Base-by-base conservation (phyloP, 2,797 vertebrate species). In the Clangula hyemalis region DNA sequence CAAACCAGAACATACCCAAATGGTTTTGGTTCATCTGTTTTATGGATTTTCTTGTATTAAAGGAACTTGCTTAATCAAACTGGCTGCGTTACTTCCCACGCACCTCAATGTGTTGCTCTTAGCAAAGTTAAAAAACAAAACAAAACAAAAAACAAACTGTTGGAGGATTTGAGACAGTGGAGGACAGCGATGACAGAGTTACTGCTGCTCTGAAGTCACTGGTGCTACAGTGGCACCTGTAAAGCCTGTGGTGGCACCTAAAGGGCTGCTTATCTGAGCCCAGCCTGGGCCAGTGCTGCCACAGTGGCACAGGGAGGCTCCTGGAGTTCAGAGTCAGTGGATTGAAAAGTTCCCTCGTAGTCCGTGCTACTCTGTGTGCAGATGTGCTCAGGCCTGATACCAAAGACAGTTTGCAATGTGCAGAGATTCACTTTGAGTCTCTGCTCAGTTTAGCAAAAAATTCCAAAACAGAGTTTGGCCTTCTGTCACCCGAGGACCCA, bases 331-430 rank as follows among this genome's bases (percentile, higher is more conserved):
- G 69, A 53, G 43, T n/a, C 49, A 21, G 45, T 2, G 2, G 47
- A 3, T 4, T 20, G 13, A 41, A 32, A 34, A 38, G 57, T 25
- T 51, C 28, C 30, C 30, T 62, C 41, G 8, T 12, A 19, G 22
- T 18, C 57, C 8, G 38, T 10, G 28, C 53, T 1, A 1, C 3
- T 32, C 38, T 4, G 12, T 2, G 32, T 2, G 2, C n/a, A 38
- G 19, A 27, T 60, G 32, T 2, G 18, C 19, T 25, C 18, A 1
- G 18, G 8, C 38, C 68, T 3, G 24, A n/a, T 22, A 43, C 60
- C 61, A 7, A 4, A 25, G 41, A 20, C n/a, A 27, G 34, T 10
- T 2, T 28, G 22, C 13, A 19, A 13, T 0, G 1, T 4, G 22
- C 45, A 24, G 49, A 24, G 30, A 5, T 78, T 47, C n/a, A 60